Percentiles rank a stretch among this genome's conserved stretches.
Evolutionary conservation across 1,140 invertebrate species (phyloP).

Genomic region (Drosophila serrata): DNA sequence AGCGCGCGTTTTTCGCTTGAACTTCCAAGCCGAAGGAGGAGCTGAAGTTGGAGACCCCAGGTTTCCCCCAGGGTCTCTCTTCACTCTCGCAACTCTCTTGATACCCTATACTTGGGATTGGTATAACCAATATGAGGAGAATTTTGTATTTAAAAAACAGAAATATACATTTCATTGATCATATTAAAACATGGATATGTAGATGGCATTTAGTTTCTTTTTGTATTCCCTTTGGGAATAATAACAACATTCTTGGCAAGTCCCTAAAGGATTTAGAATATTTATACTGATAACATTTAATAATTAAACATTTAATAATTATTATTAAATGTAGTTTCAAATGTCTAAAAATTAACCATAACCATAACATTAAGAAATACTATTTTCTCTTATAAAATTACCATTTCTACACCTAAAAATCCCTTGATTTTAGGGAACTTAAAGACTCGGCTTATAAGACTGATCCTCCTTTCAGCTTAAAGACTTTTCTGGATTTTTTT

Average conservation of each 20-base stretch:
- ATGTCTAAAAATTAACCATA: background rate
- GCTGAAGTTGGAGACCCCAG: slow-evolving; percentile 29
- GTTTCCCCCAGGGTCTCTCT: slow-evolving; percentile 27
- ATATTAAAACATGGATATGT: background rate
- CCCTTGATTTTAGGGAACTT: background rate
- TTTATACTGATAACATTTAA: background rate
- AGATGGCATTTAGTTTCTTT: background rate
- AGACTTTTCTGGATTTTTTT: slow-evolving; percentile 40
- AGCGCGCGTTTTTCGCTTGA: slow-evolving; percentile 74
- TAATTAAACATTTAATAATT: background rate
- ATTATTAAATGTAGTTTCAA: background rate
- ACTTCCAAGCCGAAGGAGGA: slow-evolving; percentile 58
- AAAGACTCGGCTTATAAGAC: background rate
- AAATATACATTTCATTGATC: too few relatives aligned
- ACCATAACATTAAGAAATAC: too few relatives aligned
- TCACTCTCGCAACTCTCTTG: slow-evolving; percentile 14
- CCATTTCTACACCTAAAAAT: background rate
- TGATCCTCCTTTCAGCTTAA: slow-evolving; percentile 17
- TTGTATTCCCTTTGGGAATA: too few relatives aligned
- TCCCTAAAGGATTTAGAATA: background rate
- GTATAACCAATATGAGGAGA: background rate
- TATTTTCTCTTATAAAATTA: background rate
- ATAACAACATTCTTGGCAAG: too few relatives aligned
- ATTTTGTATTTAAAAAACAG: background rate
- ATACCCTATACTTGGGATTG: slow-evolving; percentile 11